Base-by-base conservation (phyloP, 2,113 vertebrate genomes). In the Rhinopomastus cyanomelas region DNA sequence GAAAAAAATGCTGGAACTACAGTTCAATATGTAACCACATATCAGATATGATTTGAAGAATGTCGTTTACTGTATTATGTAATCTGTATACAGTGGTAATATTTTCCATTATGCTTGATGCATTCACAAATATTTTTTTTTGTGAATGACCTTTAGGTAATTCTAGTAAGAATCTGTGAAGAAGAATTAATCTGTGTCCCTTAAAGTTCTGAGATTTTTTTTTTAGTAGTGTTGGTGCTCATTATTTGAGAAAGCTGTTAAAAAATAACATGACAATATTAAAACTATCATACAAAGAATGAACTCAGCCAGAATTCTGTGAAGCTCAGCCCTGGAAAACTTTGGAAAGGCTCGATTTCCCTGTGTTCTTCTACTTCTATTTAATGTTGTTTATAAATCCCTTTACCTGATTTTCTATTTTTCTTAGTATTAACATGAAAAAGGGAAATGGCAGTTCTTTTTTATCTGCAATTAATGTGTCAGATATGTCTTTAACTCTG, bases 391-490 rank as follows among this genome's bases (percentile, higher is more conserved):
- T 69, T 53, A 30, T 52, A 37, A 67, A 52, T 55, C 36, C 12
- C 7, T 49, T 51, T 57, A 61, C 15, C 19, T n/a, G 21, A 30
- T 90, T 88, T 72, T 56, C 26, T 79, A 21, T 19, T 73, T 92
- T 77, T 85, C 34, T 89, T 62, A 30, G 7, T 80, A 66, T 83
- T 83, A 34, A 60, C 67, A 48, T 1, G 1, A 56, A 67, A 92
- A 88, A 62, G 26, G 53, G 68, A 82, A 62, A 36, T 85, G 89
- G 72, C 80, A 72, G 20, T 91, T 92, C 80, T 87, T 93, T 93
- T 85, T 76, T 81, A 75, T 85, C 65, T 81, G 56, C 82, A 91
- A 87, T 93, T 93, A 85, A 77, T 67, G 51, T 95, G 92, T 92
- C 93, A 95, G 46, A 79, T 51, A 30, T 78, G 21, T 83, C 14